Conservation (phyloP, 1,140 invertebrate species). For the Alviniconcha marisindica region DNA sequence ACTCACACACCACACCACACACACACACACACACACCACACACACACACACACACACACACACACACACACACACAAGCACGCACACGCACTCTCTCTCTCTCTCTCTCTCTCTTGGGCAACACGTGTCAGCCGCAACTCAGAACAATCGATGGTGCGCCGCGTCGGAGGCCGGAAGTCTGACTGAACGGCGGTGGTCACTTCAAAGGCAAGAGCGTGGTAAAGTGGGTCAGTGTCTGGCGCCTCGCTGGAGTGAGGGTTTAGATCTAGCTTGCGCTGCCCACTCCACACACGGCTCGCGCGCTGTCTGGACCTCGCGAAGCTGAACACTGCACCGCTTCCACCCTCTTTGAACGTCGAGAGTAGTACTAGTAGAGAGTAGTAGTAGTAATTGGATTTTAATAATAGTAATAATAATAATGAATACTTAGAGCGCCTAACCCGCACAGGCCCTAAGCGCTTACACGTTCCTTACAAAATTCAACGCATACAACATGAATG, state of each 20-base stretch:
- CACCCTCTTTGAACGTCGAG: too few species aligned
- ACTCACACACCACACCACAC: constrained; percentile 5
- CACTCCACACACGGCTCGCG: background rate
- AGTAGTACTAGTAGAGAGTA: too few species aligned
- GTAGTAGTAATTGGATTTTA: too few species aligned
- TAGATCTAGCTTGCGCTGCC: background rate
- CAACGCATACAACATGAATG: too few species aligned
- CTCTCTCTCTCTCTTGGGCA: background rate
- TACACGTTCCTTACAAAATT: too few species aligned
- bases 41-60: constrained; percentile 8
- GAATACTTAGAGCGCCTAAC: too few species aligned
- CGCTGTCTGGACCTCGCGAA: too few species aligned
- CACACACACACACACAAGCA: constrained; percentile 11
- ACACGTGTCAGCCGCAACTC: too few species aligned
- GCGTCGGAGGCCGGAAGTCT: background rate
- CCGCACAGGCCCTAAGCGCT: too few species aligned
- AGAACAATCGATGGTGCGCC: too few species aligned
- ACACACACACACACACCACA: background rate
- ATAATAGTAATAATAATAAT: too few species aligned
- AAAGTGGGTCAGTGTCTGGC: constrained; percentile 17
- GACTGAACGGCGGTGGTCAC: background rate
- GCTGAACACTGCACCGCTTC: too few species aligned
- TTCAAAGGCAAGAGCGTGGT: constrained; percentile 18
- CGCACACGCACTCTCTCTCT: background rate
- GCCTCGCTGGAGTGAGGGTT: background rate